phyloP scores from a whole-genome alignment of 2,113 vertebrate genomes.

The Platysteira castanea region DNA sequence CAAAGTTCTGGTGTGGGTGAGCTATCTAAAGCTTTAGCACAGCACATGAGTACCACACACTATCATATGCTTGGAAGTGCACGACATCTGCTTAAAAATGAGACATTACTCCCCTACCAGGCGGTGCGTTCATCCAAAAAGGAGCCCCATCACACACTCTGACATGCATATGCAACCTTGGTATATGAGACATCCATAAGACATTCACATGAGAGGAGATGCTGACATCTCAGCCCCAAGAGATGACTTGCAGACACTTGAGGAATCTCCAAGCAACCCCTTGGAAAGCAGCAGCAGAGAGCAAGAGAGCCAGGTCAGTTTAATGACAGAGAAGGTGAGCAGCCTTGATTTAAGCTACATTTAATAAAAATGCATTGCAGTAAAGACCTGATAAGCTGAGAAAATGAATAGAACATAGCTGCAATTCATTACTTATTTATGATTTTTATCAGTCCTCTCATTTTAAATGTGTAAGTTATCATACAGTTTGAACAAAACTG shows the following conservation, averaged over 20 bases:
- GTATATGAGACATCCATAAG: not conserved
- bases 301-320: not conserved
- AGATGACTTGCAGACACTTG: not conserved
- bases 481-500: not conserved
- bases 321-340: not conserved
- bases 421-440: slow-evolving; percentile 40
- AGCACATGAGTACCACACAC: not conserved
- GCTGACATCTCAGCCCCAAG: not conserved
- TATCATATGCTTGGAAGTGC: not conserved
- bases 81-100: not conserved
- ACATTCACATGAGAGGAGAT: not conserved
- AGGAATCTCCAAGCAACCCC: not conserved
- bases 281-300: not conserved
- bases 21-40: not conserved
- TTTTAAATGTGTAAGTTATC: slow-evolving; percentile 17
- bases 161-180: not conserved
- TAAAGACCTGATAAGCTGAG: not conserved
- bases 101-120: not conserved
- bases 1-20: not conserved
- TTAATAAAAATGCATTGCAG: not conserved
- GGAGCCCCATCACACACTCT: not conserved
- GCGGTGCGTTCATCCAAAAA: not conserved
- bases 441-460: slow-evolving; percentile 29
- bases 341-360: not conserved
- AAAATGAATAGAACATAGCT: not conserved